Base-by-base conservation (phyloP, 1,140 invertebrate species). In the Anoplophora glabripennis region DNA sequence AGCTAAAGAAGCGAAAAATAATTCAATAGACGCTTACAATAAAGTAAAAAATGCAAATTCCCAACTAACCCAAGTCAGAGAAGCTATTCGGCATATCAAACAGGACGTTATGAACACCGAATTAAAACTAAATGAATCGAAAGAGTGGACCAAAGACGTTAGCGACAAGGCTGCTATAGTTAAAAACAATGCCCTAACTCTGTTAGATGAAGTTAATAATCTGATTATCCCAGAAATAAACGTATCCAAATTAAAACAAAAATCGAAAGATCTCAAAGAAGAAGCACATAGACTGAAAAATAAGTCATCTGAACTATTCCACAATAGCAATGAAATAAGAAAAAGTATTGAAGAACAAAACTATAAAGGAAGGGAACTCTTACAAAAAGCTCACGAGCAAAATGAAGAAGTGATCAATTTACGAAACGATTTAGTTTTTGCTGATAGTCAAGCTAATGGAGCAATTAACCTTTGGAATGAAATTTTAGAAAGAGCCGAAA, bases 401-500 rank as follows among this genome's bases (percentile, higher is more conserved):
- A 83, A 87, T 65, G 80, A 85, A 66, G 76, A 76, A 12, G 81
- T 84, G 1, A 85, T 86, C 64, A 83, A 86, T 58, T 75, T 88
- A 46, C 66, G 90, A 15, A 81, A 83, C 3, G 86, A 90, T 63
- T 83, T 85, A n/a, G 83, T 90, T 67, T 75, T 77, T 11, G 87
- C 91, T 0, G 81, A 88, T 35, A 84, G 80, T 0, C 85, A 84
- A 70, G 93, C 93, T 0, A 84, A 86, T 53, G 83, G 89, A 53
- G 93, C 94, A 17, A 88, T 96, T 0, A 80, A 86, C 59, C 80
- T 87, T 44, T 93, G 91, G 10, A 90, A 94, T 66, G 86, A 88
- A 63, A 95, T 91, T 0, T 78, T 96, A 0, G 84, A 87, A 66
- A 90, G 96, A 72, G 94, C 94, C 1, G 86, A 91, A 65, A 84